A percentile compares a stretch with the other conserved stretches of the same genome.
phyloP scores from a whole-genome alignment of 1,140 invertebrate genomes.

The Sycophila sp. region DNA sequence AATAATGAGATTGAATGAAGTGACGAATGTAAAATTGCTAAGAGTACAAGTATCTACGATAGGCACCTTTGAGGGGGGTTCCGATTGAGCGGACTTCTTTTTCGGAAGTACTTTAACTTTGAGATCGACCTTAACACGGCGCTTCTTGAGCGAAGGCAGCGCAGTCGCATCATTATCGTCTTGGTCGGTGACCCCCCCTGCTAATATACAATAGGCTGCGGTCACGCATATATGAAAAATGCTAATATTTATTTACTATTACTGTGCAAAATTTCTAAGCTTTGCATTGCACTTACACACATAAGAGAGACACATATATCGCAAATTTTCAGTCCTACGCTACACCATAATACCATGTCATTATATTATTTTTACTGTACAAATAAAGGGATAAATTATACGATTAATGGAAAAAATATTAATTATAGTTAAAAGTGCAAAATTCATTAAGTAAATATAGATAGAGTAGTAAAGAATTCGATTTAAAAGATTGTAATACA shows the following conservation, averaged over 20 bases:
- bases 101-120: slow-evolving; percentile 81
- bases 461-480: no score
- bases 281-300: no score
- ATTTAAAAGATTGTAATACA: no score
- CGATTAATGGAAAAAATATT: no score
- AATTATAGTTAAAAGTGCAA: slow-evolving; percentile 40
- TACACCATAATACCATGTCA: no score
- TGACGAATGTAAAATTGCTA: no score
- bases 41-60: slow-evolving; percentile 19
- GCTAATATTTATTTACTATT: slow-evolving; percentile 58
- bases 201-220: slow-evolving; percentile 70
- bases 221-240: slow-evolving; percentile 24
- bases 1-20: no score
- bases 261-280: no score
- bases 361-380: no score
- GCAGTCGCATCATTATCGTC: slow-evolving; percentile 65
- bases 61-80: slow-evolving; percentile 57
- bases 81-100: slow-evolving; percentile 57
- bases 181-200: slow-evolving; percentile 68
- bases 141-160: slow-evolving; percentile 78
- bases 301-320: no score
- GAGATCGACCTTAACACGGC: slow-evolving; percentile 81
- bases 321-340: no score
- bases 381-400: no score
- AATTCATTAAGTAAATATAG: neutral